A percentile compares a stretch with the other conserved stretches of the same genome.
Conservation (phyloP, 2,888 invertebrate species). For the Autographa gamma region DNA sequence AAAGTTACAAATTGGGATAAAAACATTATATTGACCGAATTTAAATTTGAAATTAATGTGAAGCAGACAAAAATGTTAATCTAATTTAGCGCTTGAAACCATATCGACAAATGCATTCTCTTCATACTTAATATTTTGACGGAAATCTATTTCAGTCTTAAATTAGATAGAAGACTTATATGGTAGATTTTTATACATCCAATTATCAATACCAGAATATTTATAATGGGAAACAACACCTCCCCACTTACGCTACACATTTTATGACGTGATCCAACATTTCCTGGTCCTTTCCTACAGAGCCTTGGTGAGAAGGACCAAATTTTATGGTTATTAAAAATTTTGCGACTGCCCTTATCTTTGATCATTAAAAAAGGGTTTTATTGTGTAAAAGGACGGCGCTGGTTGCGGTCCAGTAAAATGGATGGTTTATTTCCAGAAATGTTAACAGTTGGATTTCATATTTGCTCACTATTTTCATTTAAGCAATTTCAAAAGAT, state of each 20-base stretch:
- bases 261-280: conserved; percentile 60
- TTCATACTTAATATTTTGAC: too few species aligned
- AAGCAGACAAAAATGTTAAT: too few species aligned
- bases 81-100: too few species aligned
- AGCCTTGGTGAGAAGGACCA: conserved; percentile 52
- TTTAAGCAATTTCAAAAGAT: not conserved
- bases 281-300: conserved; percentile 56
- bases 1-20: not conserved
- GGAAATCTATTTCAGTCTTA: too few species aligned
- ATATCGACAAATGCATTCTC: too few species aligned
- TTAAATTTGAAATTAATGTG: too few species aligned
- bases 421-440: conserved; percentile 24
- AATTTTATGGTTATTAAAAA: conserved; percentile 61
- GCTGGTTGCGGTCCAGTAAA: conserved; percentile 39
- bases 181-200: too few species aligned
- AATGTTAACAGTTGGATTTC: conserved; percentile 15
- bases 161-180: too few species aligned
- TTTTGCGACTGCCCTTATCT: conserved; percentile 57
- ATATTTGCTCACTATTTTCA: conserved; percentile 14
- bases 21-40: not conserved
- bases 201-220: conserved; percentile 18
- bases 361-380: conserved; percentile 59
- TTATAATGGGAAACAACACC: conserved; percentile 33
- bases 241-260: conserved; percentile 31
- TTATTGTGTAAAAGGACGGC: conserved; percentile 44